These are phyloP conservation scores for Drosophila nr. fundita DNA, from an alignment of 2,888 invertebrate genomes.

Conservation along the genomic window DNA sequence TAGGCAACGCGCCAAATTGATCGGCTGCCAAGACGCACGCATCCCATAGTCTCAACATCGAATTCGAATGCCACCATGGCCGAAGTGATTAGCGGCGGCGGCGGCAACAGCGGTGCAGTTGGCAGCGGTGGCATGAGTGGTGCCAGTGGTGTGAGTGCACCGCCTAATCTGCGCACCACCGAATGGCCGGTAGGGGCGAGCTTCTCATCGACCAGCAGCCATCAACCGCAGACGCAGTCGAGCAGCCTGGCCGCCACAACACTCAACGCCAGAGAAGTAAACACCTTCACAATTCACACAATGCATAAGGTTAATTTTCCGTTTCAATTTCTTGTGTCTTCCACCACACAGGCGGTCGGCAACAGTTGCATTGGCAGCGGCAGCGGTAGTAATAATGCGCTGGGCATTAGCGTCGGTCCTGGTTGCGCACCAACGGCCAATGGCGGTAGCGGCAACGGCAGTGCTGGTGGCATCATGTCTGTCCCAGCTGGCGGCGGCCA, in stretches of 20 bases:
- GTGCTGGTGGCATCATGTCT: constrained; percentile 56
- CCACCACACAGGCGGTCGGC: constrained; percentile 64
- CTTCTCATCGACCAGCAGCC: constrained; percentile 79
- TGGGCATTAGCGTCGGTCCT: constrained; percentile 77
- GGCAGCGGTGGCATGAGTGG: constrained; percentile 66
- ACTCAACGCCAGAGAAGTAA: constrained; percentile 84
- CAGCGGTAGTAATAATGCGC: constrained; percentile 70
- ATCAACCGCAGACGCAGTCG: constrained; percentile 84
- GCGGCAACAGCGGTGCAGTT: constrained; percentile 59
- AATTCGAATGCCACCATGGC: constrained; percentile 86
- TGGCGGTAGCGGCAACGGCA: constrained; percentile 62
- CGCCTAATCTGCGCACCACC: constrained; percentile 78
- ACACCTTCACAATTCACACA: background rate
- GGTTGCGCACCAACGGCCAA: constrained; percentile 64
- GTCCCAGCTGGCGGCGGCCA: constrained; percentile 57
- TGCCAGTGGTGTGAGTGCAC: constrained; percentile 68
- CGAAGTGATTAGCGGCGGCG: constrained; percentile 85
- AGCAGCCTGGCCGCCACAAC: constrained; percentile 82
- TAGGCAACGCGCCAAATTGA: constrained; percentile 95
- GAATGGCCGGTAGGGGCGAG: constrained; percentile 83
- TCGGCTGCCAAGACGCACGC: constrained; percentile 93
- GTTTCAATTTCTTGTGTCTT: constrained; percentile 5
- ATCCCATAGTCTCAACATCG: constrained; percentile 88
- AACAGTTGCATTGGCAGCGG: constrained; percentile 68
- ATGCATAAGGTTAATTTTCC: constrained; percentile 1